Evolutionary conservation across 1,140 invertebrate species (phyloP).

Genomic region (Drosophila azteca): DNA sequence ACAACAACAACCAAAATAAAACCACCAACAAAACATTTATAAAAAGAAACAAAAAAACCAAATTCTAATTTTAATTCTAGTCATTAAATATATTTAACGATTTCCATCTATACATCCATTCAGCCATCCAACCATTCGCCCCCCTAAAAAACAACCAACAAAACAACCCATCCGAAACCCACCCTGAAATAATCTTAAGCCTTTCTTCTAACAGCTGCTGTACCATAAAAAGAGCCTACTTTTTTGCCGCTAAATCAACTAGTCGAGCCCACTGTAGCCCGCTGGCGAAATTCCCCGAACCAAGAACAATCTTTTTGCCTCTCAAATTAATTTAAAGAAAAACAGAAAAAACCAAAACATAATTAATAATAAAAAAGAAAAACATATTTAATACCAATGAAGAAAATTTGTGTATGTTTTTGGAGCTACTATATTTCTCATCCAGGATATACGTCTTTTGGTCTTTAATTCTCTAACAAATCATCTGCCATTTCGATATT

Average conservation of each 20-base stretch:
- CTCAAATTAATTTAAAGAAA: slow-evolving; percentile 31
- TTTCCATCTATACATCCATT: slow-evolving; percentile 28
- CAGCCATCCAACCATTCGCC: slow-evolving; percentile 1
- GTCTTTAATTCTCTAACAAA: slow-evolving; percentile 33
- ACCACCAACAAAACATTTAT: slow-evolving; percentile 65
- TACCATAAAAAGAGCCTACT: slow-evolving; percentile 55
- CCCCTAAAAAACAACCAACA: slow-evolving; percentile 10
- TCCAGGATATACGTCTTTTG: slow-evolving; percentile 35
- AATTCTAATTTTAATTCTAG: slow-evolving; percentile 77
- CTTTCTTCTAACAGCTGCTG: slow-evolving; percentile 75
- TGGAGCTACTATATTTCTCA: slow-evolving; percentile 25
- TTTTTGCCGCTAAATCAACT: slow-evolving; percentile 46
- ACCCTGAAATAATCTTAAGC: slow-evolving; percentile 57
- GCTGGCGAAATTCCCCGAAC: slow-evolving; percentile 43
- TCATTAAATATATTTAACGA: slow-evolving; percentile 60
- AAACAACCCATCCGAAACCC: slow-evolving; percentile 14
- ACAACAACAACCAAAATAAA: slow-evolving; percentile 62
- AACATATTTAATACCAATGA: slow-evolving; percentile 37
- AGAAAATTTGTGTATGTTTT: slow-evolving; percentile 38
- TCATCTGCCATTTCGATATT: slow-evolving; percentile 44
- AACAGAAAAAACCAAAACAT: slow-evolving; percentile 15
- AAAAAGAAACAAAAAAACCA: slow-evolving; percentile 43
- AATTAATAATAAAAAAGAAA: slow-evolving; percentile 37
- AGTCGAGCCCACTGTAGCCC: slow-evolving; percentile 40
- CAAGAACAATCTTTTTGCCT: slow-evolving; percentile 29